Base-by-base conservation (phyloP, 2,797 vertebrate species). In the Hypotaenidia okinawae region DNA sequence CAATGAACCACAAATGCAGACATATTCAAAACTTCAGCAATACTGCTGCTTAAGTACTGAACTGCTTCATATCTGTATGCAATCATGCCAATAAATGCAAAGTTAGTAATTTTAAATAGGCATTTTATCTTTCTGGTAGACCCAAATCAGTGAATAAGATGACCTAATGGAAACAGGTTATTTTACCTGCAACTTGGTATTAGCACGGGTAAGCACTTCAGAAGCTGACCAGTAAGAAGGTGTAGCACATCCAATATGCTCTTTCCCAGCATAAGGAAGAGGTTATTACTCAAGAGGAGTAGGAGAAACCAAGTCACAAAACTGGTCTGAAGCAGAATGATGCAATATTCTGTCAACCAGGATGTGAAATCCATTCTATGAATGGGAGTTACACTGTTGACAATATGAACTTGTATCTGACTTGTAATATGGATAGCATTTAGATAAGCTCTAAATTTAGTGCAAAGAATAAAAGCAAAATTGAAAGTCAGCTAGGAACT, bases 271-370 rank as follows among this genome's bases (percentile, higher is more conserved):
- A 22, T 15, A 72, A 77, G 23, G 8, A 80, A 76, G 13, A 90
- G 18, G 13, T 51, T 64, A 33, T 95, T 82, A 88, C 64, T 79
- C 68, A 92, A 87, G 63, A 72, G 63, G 32, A 86, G 62, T 2
- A 84, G 80, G 32, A 89, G 77, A 92, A 88, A 86, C 69, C 51
- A 88, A 90, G 78, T 93, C 66, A 93, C 89, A 92, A 49, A 96
- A 95, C 91, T 63, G 45, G 92, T 94, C 74, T 93, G 66, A 85
- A 73, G 77, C 11, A 14, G 33, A 89, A 87, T 94, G 93, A 90
- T 89, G 80, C 79, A 96, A 94, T 43, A 70, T 49, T 90, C 63
- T 6, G 15, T 63, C 66, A 89, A 94, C 83, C 55, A 84, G 73
- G 47, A 73, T 57, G 23, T 70, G 52, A 94, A 91, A 96, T 43